A percentile compares a stretch with the other conserved stretches of the same genome.
Evolutionary conservation across 2,797 vertebrate genomes (phyloP).

Genomic region (Liasis olivaceus): DNA sequence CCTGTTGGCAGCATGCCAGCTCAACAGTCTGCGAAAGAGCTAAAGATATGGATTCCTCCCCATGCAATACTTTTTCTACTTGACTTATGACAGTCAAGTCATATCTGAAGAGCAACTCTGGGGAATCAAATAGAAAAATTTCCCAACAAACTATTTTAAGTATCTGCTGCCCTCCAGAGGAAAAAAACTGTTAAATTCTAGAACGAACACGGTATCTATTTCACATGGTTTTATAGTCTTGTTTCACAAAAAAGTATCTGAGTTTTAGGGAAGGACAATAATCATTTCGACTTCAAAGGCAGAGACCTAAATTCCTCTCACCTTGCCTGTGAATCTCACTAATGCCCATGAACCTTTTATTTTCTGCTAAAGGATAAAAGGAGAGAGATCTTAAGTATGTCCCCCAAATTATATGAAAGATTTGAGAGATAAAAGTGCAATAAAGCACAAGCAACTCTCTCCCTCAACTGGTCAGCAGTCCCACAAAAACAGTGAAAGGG

Average conservation of each 20-base stretch:
- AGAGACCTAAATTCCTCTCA: background rate
- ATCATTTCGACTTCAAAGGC: background rate
- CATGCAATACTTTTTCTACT: background rate
- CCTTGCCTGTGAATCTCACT: background rate
- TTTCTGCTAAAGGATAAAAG: background rate
- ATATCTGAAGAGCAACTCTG: background rate
- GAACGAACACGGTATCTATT: background rate
- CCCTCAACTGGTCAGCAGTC: too few relatives aligned
- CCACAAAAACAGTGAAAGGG: too few relatives aligned
- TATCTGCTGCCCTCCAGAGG: constrained; percentile 33
- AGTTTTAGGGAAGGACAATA: background rate
- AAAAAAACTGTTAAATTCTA: background rate
- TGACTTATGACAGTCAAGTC: background rate
- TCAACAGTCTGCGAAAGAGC: background rate
- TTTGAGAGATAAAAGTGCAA: too few relatives aligned
- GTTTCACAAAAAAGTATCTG: background rate
- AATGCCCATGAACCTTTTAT: background rate
- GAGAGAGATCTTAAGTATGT: background rate
- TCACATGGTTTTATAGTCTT: background rate
- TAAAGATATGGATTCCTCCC: background rate
- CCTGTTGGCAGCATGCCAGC: background rate
- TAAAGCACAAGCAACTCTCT: too few relatives aligned
- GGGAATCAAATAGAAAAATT: background rate
- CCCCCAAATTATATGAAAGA: background rate
- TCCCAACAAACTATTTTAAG: background rate